Evolutionary conservation across 2,797 vertebrate species (phyloP), one percentile per base, ranked within the genome.

Genomic region (Sparidentex hasta): DNA sequence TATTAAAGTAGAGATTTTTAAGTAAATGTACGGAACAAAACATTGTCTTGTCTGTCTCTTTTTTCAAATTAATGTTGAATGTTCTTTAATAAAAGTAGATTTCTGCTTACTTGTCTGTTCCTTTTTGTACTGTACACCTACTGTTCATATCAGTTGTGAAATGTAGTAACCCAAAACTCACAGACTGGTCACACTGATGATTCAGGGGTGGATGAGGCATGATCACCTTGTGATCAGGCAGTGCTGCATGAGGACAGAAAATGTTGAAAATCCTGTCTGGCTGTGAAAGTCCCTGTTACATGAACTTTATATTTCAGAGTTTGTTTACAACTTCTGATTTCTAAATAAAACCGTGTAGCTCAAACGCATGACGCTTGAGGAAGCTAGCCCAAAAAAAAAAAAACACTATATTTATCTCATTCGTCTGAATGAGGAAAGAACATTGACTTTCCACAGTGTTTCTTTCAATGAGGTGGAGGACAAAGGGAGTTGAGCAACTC

Each of bases 51-150:
- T 46, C 25, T 51, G 18, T 67, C 1, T 51, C 11, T 38, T 50
- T 44, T 65, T 20, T 61, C 55, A 3, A 48, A 27, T 33, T 11
- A n/a, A 44, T 23, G 23, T 29, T 2, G 3, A 27, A 38, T 11
- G 47, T 44, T 65, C 11, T 47, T n/a, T 17, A 81, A 65, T 76
- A 87, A 81, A 85, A 46, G 16, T 16, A 3, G 3, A 43, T 52
- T 20, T 7, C 23, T 65, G 9, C 3, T 47, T 12, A 4, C 51
- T 5, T 47, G 1, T 51, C 8, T 25, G 5, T 27, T 27, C 4
- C 5, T 7, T 44, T 25, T 33, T 27, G 3, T 47, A 0, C 62
- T 7, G 14, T 7, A 12, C 8, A 27, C 25, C 27, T 27, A 27
- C 27, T 27, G 27, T 2, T 2, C 13, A 4, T 27, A 0, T 64